Evolutionary conservation across 2,888 invertebrate species (phyloP), one percentile per base, ranked within the genome.

Genomic region (Melinopterus prodromus): DNA sequence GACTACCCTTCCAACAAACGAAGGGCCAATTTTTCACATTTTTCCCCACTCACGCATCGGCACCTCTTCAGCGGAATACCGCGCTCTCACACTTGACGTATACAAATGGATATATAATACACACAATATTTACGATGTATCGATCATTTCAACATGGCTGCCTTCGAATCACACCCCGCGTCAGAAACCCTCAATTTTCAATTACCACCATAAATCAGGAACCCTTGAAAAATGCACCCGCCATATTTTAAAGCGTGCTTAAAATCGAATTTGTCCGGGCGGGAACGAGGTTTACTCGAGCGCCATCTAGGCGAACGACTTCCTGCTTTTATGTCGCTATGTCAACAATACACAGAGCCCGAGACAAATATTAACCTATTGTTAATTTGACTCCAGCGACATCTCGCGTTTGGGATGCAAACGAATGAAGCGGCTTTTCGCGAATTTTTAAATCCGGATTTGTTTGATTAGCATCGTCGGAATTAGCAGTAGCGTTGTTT

Each of bases 101-200:
- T 53, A 53, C 53, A 53, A 53, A 53, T 53, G 9, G 53, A 9
- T 53, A 12, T 53, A 53, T 53, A 53, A 53, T 53, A 53, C 53
- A 12, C 53, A 53, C 53, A 9, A 9, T 53, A 53, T 53, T 53
- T 53, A 53, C 53, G 53, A 53, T 53, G 53, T 53, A 53, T 12
- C 53, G 53, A 53, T 53, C 53, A 53, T 53, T 53, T 53, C 53
- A 53, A 53, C 53, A 53, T 53, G 53, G 53, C 53, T 53, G 53
- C 53, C 12, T 53, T 53, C 9, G 26, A 26, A 26, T 26, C 26
- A 26, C 26, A 3, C 26, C 53, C 9, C 53, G 53, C 53, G 53
- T 53, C 53, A 53, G 5, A 53, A 53, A 53, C 53, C 53, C 12
- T 53, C 53, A 53, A 53, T 53, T 53, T 53, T 53, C 53, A 53